Base-by-base conservation (phyloP, 1,140 invertebrate species). In the Drosophila nannoptera region DNA sequence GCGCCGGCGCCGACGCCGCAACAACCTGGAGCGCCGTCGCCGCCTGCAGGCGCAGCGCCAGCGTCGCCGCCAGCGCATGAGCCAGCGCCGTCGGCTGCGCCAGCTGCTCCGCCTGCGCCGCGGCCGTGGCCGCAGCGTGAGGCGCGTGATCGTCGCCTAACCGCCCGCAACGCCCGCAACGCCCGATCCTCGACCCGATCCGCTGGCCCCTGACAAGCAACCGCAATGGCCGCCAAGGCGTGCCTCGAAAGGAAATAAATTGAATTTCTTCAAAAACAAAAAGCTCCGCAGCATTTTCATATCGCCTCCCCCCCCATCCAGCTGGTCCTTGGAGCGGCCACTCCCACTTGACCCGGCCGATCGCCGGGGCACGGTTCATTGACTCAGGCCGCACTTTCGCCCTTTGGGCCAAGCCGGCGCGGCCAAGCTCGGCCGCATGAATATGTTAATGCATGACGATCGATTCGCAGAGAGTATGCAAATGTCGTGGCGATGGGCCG, bases 341-440 rank as follows among this genome's bases (percentile, higher is more conserved):
- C 3, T 1, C 3, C 22, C 22, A 22, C 3, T 22, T 22, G 1
- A 22, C 22, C 22, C 48, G 22, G 29, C 16, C 11, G 16, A 59
- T 59, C 14, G 12, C 16, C 11, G 16, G 11, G 11, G 16, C 36
- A 9, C 46, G 72, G 78, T 83, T 83, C 78, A 83, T 78, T 83
- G 78, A 83, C 78, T 52, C 48, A 38, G 29, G 29, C 55, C 64
- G 74, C 80, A 82, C 78, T 83, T 83, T 84, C 80, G 80, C 78
- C 78, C 80, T 78, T 78, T 73, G 52, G 75, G 55, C 14, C 11
- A 22, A 14, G 22, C 22, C 22, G 3, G 1, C 22, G 22, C 22
- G 22, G 22, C 22, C 22, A 29, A 45, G 36, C 35, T 22, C 32
- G n/a, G 9, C 14, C 31, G 49, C 50, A 84, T 83, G 76, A 84